Percentiles rank a stretch among this genome's conserved stretches.
Evolutionary conservation across 2,888 invertebrate species (phyloP).

Genomic region (Mimas tiliae): DNA sequence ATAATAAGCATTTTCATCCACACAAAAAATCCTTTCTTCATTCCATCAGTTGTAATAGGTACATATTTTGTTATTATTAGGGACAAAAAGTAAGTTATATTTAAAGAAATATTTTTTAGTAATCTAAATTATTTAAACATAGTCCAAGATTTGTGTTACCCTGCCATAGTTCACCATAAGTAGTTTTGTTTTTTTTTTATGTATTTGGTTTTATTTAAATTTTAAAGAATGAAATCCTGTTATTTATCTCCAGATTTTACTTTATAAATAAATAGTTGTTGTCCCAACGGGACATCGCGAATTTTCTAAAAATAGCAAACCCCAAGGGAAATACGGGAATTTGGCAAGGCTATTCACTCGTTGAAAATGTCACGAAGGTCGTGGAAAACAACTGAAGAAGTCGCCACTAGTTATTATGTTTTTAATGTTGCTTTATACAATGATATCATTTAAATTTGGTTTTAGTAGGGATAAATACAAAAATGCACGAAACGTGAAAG

Average conservation of each 20-base stretch:
- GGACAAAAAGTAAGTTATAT: no score
- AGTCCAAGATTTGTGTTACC: no score
- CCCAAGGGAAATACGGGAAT: constrained; percentile 10
- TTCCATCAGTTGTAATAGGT: no score
- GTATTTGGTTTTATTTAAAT: no score
- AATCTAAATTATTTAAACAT: no score
- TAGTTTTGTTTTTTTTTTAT: no score
- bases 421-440: neutral
- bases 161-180: no score
- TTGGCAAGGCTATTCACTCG: constrained; percentile 9
- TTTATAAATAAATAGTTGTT: neutral
- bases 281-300: neutral
- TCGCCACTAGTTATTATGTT: neutral
- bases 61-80: no score
- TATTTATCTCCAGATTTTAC: neutral
- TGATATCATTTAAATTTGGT: neutral
- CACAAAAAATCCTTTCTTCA: no score
- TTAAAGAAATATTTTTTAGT: neutral
- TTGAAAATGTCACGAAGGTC: constrained; percentile 4
- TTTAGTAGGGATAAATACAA: neutral
- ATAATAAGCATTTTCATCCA: no score
- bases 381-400: neutral
- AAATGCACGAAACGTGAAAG: no score
- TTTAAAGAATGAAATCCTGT: no score
- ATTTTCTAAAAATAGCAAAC: neutral